Evolutionary conservation across 2,888 invertebrate species (phyloP).

Genomic region (Apamea monoglypha): DNA sequence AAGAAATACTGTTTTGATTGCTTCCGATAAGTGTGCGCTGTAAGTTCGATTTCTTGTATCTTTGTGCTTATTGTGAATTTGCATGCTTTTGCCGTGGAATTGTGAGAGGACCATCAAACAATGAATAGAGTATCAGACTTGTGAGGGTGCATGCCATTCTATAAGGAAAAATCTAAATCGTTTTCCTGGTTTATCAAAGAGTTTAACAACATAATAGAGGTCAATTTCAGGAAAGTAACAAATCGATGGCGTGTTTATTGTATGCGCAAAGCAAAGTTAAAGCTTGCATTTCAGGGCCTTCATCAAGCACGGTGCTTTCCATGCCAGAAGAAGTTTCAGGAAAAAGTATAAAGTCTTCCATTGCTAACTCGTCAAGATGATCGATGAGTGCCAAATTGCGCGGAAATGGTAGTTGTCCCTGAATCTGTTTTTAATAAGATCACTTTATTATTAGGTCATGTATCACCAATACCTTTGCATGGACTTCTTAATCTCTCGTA

Average conservation of each 20-base stretch:
- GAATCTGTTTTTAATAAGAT: neutral
- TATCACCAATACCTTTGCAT: neutral
- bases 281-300: neutral
- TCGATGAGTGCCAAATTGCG: neutral
- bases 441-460: neutral
- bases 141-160: neutral
- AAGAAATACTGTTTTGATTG: conserved; percentile 62
- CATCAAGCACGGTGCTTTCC: neutral
- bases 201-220: neutral
- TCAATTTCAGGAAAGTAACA: neutral
- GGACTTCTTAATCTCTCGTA: neutral
- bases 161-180: neutral
- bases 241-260: neutral
- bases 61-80: conserved; percentile 32
- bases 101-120: conserved; percentile 4
- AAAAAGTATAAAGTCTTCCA: too few relatives aligned
- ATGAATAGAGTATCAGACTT: neutral
- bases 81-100: neutral
- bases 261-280: neutral
- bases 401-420: neutral
- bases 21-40: conserved; percentile 43
- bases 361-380: neutral
- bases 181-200: neutral
- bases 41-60: conserved; percentile 32
- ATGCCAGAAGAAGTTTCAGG: neutral